These are phyloP conservation scores for Luffia ferchaultella DNA, from an alignment of 2,888 invertebrate genomes.

Conservation along the genomic window DNA sequence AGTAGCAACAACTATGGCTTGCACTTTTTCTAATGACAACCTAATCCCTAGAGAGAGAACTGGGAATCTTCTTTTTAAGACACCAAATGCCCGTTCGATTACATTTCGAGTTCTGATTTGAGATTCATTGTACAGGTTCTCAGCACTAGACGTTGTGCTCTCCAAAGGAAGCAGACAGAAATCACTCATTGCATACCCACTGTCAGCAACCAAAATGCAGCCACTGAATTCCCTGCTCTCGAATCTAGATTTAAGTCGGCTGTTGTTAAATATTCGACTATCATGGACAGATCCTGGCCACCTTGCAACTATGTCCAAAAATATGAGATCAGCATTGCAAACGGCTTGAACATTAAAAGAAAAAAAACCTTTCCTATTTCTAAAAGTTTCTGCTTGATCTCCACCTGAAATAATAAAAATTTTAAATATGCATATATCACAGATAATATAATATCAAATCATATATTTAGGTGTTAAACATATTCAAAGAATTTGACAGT, in stretches of 20 bases:
- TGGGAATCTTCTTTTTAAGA: conserved; percentile 17
- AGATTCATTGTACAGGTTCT: conserved; percentile 14
- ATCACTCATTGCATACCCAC: conserved; percentile 10
- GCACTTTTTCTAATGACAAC: not conserved
- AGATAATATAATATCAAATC: too few species aligned
- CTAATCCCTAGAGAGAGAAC: conserved; percentile 6
- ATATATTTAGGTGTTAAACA: too few species aligned
- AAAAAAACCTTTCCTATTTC: conserved; percentile 10
- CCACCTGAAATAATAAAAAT: conserved; percentile 14
- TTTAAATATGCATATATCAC: too few species aligned
- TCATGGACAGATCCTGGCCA: conserved; percentile 14
- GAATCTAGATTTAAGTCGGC: too few species aligned
- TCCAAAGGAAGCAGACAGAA: conserved; percentile 14
- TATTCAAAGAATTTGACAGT: too few species aligned
- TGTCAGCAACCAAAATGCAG: conserved; percentile 9
- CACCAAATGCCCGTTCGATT: conserved; percentile 16
- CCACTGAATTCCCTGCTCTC: conserved; percentile 7
- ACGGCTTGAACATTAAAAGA: conserved; percentile 6
- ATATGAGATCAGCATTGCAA: conserved; percentile 4
- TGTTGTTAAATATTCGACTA: conserved; percentile 9
- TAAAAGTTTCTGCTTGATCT: conserved; percentile 9
- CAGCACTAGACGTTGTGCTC: conserved; percentile 8
- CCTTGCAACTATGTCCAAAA: conserved; percentile 7
- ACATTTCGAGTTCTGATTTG: conserved; percentile 16
- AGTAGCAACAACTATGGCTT: not conserved